A percentile compares a stretch with the other conserved stretches of the same genome.
Conservation (phyloP, 2,888 invertebrate genomes). For the Ophion ellenae region DNA sequence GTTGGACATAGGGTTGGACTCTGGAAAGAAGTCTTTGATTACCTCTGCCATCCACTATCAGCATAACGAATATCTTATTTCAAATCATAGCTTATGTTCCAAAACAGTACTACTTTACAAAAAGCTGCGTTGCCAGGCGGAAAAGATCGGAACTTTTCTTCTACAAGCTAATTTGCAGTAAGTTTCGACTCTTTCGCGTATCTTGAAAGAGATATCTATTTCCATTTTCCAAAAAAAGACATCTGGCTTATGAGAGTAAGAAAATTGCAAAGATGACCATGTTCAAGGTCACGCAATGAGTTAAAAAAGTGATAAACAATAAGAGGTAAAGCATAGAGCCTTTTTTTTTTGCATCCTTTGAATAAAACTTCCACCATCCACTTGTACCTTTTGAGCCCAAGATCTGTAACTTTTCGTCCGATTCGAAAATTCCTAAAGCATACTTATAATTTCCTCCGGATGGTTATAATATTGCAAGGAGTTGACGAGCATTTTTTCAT, state of each 20-base stretch:
- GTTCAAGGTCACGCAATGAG: not conserved
- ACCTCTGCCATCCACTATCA: too few relatives aligned
- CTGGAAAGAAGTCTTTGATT: too few relatives aligned
- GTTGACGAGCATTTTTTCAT: constrained; percentile 17
- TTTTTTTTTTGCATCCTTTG: not conserved
- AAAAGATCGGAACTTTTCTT: not conserved
- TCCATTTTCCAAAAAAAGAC: not conserved
- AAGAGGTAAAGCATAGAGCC: too few relatives aligned
- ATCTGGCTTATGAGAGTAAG: not conserved
- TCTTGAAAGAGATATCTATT: not conserved
- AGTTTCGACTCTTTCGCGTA: not conserved
- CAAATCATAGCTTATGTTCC: too few relatives aligned
- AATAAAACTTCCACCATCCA: not conserved
- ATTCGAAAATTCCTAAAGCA: not conserved
- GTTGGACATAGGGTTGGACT: too few relatives aligned
- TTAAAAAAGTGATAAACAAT: too few relatives aligned
- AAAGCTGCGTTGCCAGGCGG: not conserved
- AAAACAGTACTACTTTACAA: too few relatives aligned
- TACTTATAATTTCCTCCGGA: not conserved
- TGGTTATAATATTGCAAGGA: not conserved
- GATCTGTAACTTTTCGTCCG: not conserved
- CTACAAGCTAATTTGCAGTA: not conserved
- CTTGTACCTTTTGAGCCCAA: not conserved
- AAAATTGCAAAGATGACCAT: not conserved
- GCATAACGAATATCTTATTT: too few relatives aligned